A percentile compares a stretch with the other conserved stretches of the same genome.
These are phyloP conservation scores for Notarius lentiginosus DNA, from an alignment of 2,113 vertebrate genomes.

Conservation along the genomic window DNA sequence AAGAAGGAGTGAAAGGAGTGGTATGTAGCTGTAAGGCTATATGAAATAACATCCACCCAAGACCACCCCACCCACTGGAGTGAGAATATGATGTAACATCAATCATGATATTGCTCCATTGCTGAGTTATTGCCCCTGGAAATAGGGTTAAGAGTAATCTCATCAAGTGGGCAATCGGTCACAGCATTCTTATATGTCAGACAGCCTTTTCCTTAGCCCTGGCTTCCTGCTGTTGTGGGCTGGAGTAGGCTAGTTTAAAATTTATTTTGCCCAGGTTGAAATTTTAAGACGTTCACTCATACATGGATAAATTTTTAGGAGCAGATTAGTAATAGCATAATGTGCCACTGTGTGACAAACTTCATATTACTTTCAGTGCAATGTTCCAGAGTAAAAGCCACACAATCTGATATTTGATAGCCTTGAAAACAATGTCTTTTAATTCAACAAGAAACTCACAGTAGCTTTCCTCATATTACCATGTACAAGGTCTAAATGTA, in stretches of 20 bases:
- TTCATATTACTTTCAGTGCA: constrained; percentile 7
- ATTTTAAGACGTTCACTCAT: constrained; percentile 7
- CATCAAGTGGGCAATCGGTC: constrained; percentile 46
- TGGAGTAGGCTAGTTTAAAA: constrained; percentile 3
- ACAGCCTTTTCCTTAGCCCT: constrained; percentile 17
- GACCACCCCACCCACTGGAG: constrained; percentile 34
- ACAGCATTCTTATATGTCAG: constrained; percentile 40
- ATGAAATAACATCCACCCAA: constrained; percentile 37
- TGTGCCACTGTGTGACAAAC: constrained; percentile 11
- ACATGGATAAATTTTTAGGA: background rate
- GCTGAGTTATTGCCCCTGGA: constrained; percentile 46
- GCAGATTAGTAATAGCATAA: constrained; percentile 13
- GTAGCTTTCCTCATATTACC: background rate
- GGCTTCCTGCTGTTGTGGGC: constrained; percentile 10
- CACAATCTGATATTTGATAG: background rate
- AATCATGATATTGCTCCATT: constrained; percentile 45
- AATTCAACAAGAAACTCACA: background rate
- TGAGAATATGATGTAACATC: constrained; percentile 39
- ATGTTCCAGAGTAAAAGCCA: constrained; percentile 1
- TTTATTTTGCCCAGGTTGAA: constrained; percentile 11
- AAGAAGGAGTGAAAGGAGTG: constrained; percentile 23
- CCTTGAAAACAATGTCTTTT: constrained; percentile 9
- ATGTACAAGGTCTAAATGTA: background rate
- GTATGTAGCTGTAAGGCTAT: constrained; percentile 34
- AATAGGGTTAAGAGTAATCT: constrained; percentile 49